Conservation (phyloP, 2,797 vertebrate species). For the Eurystomus glaucurus region DNA sequence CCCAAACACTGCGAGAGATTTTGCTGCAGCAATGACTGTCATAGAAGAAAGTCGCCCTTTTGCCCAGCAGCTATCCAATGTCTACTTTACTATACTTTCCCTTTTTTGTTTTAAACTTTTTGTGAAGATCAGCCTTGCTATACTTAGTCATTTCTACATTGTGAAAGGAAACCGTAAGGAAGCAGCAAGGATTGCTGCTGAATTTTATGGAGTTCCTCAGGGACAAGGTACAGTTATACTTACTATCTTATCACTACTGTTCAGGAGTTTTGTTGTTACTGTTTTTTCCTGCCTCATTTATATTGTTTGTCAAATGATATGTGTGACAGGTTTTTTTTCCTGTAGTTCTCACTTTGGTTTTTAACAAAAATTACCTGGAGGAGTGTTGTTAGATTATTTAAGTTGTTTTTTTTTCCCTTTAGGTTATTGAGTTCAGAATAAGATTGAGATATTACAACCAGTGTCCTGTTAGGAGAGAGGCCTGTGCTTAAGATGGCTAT, state of each 20-base stretch:
- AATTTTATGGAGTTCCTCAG: slow-evolving; percentile 94
- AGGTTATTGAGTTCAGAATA: not conserved
- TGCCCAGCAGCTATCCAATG: slow-evolving; percentile 91
- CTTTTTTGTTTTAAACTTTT: slow-evolving; percentile 99
- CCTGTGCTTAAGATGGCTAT: not conserved
- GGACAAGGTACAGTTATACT: slow-evolving; percentile 88
- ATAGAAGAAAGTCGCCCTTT: slow-evolving; percentile 92
- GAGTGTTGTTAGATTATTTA: not conserved
- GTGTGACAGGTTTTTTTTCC: not conserved
- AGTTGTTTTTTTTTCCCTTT: not conserved
- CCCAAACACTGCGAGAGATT: slow-evolving; percentile 76
- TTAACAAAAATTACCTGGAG: not conserved
- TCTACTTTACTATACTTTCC: slow-evolving; percentile 96
- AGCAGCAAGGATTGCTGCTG: slow-evolving; percentile 95
- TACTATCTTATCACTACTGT: not conserved
- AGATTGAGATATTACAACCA: not conserved
- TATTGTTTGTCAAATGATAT: not conserved
- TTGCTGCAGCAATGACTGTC: slow-evolving; percentile 90
- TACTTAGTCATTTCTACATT: slow-evolving; percentile 96
- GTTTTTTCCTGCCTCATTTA: not conserved
- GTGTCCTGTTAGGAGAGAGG: not conserved
- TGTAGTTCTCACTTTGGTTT: not conserved
- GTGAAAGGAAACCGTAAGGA: slow-evolving; percentile 96
- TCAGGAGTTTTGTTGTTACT: not conserved
- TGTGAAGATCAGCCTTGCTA: slow-evolving; percentile 95